phyloP scores from a whole-genome alignment of 2,797 vertebrate genomes.

The Masticophis lateralis region DNA sequence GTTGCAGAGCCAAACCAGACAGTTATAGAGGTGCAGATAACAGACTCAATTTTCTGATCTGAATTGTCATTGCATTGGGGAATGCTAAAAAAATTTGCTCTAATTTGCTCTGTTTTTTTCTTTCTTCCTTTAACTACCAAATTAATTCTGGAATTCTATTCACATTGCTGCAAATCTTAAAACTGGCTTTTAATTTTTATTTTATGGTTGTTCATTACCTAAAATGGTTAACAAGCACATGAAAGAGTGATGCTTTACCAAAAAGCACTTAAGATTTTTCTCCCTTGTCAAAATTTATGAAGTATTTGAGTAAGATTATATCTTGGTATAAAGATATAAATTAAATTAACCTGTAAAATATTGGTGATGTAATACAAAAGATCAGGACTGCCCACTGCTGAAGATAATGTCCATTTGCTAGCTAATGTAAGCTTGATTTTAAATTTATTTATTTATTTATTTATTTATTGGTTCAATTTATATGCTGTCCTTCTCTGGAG shows the following conservation, averaged over 20 bases:
- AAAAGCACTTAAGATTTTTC: not conserved
- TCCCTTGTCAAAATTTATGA: not conserved
- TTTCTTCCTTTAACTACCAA: not conserved
- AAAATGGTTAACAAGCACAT: not conserved
- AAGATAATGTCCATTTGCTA: conserved; percentile 30
- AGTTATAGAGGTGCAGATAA: no score
- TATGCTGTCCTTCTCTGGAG: no score
- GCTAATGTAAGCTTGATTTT: conserved; percentile 45
- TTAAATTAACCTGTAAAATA: conserved; percentile 24
- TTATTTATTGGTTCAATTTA: no score
- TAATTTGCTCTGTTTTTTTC: not conserved
- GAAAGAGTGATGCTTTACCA: not conserved
- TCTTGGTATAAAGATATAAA: conserved; percentile 11
- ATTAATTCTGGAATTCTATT: not conserved
- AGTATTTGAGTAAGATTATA: conserved; percentile 1
- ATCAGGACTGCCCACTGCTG: conserved; percentile 11
- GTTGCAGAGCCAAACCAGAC: no score
- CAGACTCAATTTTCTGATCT: not conserved
- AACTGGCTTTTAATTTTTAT: conserved; percentile 29
- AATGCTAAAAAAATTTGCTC: not conserved
- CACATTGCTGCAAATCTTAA: not conserved
- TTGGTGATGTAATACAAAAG: conserved; percentile 21
- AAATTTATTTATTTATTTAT: conserved; percentile 6
- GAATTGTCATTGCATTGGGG: not conserved
- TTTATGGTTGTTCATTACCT: not conserved